Conservation (phyloP, 2,797 vertebrate species). For the Microcaecilia unicolor region DNA sequence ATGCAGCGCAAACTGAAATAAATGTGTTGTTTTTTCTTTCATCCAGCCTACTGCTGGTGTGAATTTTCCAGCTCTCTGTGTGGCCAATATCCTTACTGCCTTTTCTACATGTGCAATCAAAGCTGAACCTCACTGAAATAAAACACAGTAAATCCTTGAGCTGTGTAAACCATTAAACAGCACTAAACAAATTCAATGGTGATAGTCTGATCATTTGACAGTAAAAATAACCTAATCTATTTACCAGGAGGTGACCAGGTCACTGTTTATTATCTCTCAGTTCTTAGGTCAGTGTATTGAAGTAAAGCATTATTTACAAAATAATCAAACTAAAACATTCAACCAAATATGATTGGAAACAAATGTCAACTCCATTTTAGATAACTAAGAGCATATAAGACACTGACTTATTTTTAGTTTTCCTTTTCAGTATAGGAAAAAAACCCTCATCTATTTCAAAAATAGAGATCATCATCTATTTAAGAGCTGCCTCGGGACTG, state of each 20-base stretch:
- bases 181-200: conserved; percentile 2
- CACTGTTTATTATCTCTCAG: too few species aligned
- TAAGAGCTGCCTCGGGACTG: conserved; percentile 4
- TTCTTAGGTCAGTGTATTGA: too few species aligned
- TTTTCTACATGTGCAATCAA: conserved; percentile 2
- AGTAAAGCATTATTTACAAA: too few species aligned
- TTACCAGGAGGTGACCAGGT: too few species aligned
- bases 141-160: conserved; percentile 13
- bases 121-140: too few species aligned
- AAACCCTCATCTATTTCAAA: neutral
- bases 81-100: conserved; percentile 13
- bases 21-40: conserved; percentile 10
- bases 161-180: conserved; percentile 8
- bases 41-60: conserved; percentile 9
- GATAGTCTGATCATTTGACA: conserved; percentile 9
- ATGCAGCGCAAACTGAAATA: conserved; percentile 22
- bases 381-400: conserved; percentile 8
- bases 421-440: conserved; percentile 2
- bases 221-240: conserved; percentile 15
- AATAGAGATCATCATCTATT: neutral
- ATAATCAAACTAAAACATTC: neutral
- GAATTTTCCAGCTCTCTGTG: conserved; percentile 33
- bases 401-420: neutral
- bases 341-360: neutral
- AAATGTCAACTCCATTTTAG: conserved; percentile 3